Evolutionary conservation across 2,888 invertebrate species (phyloP), one percentile per base, ranked within the genome.

Genomic region (Dryocosmus kuriphilus): DNA sequence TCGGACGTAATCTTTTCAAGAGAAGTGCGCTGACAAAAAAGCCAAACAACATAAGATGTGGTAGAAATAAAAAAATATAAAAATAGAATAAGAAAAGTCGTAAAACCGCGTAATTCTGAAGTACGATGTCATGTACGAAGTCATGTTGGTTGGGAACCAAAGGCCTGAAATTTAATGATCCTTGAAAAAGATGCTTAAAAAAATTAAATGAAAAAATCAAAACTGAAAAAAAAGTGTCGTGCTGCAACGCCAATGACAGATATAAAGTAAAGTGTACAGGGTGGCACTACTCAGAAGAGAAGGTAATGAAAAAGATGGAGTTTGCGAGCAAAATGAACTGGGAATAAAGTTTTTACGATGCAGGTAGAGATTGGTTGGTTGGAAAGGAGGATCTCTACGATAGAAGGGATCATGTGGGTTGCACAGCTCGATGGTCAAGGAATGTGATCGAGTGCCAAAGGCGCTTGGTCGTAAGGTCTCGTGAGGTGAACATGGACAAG

Each of bases 401-500:
- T 87, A 89, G 86, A 85, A 86, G 90, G 90, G 89, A 90, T 87
- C 16, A 51, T n/a, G 14, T 19, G 51, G 16, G 51, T 51, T 51
- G n/a, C 16, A 51, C n/a, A 5, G 7, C n/a, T 51, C 16, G 16
- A 55, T 22, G n/a, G 55, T 55, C 22, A 88, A 89, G 86, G 89
- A 88, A 89, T 86, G 88, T 86, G 90, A 88, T 90, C 89, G 89
- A 90, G 90, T 87, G 89, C 90, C 89, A 89, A 88, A 85, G 38
- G 41, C 41, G 41, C 65, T 38, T 89, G 88, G 87, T 85, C 76
- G 85, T 86, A 88, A 88, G 88, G 87, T 63, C 80, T 67, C 74
- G 75, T 79, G 77, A 73, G 77, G 86, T 88, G 89, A 89, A 90
- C 87, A 89, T 89, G 91, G 91, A 92, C 86, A 89, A 89, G 89